Evolutionary conservation across 2,797 vertebrate species (phyloP).

Genomic region (Adelosebastes latens): DNA sequence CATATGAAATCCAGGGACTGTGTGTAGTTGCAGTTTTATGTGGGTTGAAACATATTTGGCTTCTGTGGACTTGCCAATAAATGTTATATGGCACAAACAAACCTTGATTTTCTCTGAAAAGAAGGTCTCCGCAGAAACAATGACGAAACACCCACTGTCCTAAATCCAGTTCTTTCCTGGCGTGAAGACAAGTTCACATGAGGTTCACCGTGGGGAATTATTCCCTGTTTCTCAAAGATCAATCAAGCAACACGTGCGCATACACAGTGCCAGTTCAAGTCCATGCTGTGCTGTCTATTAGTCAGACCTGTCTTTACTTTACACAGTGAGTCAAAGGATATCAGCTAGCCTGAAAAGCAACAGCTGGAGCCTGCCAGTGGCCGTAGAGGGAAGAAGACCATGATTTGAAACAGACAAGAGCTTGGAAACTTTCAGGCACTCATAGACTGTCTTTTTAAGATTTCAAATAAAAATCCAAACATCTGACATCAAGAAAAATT

Average conservation of each 20-base stretch:
- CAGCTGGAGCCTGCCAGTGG: conserved; percentile 39
- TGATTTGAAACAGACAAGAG: conserved; percentile 57
- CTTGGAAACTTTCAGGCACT: conserved; percentile 21
- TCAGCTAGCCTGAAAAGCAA: conserved; percentile 43
- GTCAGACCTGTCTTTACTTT: conserved; percentile 45
- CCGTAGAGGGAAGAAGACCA: conserved; percentile 5
- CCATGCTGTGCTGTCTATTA: conserved; percentile 35
- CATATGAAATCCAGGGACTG: conserved; percentile 37
- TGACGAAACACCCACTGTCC: conserved; percentile 50
- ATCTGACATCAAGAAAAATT: conserved; percentile 15
- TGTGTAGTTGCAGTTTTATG: conserved; percentile 54
- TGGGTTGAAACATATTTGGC: conserved; percentile 59
- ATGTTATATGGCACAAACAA: conserved; percentile 48
- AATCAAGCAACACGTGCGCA: conserved; percentile 34
- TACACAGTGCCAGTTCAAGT: conserved; percentile 35
- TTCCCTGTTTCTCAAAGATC: conserved; percentile 59
- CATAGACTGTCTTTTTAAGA: background rate
- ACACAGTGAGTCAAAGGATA: conserved; percentile 57
- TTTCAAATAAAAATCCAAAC: conserved; percentile 25
- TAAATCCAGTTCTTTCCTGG: conserved; percentile 57
- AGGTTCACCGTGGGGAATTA: conserved; percentile 53
- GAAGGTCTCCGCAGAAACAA: conserved; percentile 44
- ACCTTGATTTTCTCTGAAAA: conserved; percentile 50
- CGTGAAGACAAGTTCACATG: conserved; percentile 56
- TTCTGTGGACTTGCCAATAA: conserved; percentile 46